These are phyloP conservation scores for Trachelus troglodyta DNA, from an alignment of 2,888 invertebrate genomes.

Conservation along the genomic window DNA sequence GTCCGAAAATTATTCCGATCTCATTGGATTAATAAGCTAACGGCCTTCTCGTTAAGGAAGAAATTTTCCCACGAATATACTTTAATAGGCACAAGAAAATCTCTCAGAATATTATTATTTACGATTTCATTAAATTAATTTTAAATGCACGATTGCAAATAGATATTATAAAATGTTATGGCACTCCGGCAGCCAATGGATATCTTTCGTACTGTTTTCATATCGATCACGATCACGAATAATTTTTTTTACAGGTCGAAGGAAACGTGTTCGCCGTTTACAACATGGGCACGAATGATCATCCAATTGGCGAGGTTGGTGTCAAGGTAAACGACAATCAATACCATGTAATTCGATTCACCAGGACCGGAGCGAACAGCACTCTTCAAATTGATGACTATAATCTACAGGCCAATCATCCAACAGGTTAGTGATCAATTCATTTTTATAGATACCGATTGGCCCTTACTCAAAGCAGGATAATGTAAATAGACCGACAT, in stretches of 20 bases:
- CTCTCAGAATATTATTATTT: background rate
- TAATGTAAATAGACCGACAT: background rate
- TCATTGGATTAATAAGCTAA: background rate
- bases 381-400: conserved; percentile 93
- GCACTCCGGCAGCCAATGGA: background rate
- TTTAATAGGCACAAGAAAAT: background rate
- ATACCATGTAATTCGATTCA: conserved; percentile 93
- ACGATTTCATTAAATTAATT: background rate
- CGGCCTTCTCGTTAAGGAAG: background rate
- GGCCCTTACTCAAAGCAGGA: background rate
- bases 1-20: background rate
- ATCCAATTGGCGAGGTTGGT: conserved; percentile 90
- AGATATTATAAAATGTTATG: background rate
- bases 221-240: background rate
- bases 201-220: background rate
- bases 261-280: conserved; percentile 94
- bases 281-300: conserved; percentile 92
- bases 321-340: conserved; percentile 92
- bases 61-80: background rate
- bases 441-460: background rate
- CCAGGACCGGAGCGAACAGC: conserved; percentile 88
- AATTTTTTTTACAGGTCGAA: conserved; percentile 74
- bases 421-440: conserved; percentile 75
- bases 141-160: background rate
- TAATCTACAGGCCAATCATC: conserved; percentile 85